These are phyloP conservation scores for Gonatopus flavifemur DNA, from an alignment of 1,140 invertebrate species.

Conservation along the genomic window DNA sequence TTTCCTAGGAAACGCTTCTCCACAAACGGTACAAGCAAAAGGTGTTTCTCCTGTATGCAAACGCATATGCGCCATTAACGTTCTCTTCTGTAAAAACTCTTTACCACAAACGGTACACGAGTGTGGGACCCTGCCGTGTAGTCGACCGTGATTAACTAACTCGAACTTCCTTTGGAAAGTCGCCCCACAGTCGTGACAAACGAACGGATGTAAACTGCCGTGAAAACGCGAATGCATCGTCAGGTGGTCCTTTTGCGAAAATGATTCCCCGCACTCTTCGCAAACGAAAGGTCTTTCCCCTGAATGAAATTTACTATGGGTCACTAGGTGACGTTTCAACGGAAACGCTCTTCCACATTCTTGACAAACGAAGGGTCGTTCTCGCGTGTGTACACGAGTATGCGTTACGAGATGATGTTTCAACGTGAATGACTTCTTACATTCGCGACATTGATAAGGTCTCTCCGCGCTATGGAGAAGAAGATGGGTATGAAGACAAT, in stretches of 20 bases:
- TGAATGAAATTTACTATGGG: conserved; percentile 84
- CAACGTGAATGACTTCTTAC: conserved; percentile 83
- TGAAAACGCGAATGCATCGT: conserved; percentile 82
- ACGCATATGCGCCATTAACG: conserved; percentile 75
- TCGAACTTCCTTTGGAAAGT: conserved; percentile 83
- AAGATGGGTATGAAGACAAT: conserved; percentile 80
- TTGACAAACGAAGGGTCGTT: conserved; percentile 77
- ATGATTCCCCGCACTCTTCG: conserved; percentile 84
- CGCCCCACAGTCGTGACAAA: conserved; percentile 79
- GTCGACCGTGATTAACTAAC: conserved; percentile 77
- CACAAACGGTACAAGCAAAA: conserved; percentile 72
- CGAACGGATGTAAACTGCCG: conserved; percentile 78
- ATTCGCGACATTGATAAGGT: conserved; percentile 80
- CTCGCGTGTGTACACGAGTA: conserved; percentile 71
- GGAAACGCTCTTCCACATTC: conserved; percentile 82
- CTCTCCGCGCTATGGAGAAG: conserved; percentile 77
- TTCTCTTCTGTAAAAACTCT: conserved; percentile 81
- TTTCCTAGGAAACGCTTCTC: conserved; percentile 74
- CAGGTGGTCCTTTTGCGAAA: conserved; percentile 78
- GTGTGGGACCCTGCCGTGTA: conserved; percentile 79
- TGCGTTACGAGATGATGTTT: conserved; percentile 80
- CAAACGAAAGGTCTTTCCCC: conserved; percentile 85
- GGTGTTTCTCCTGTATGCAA: conserved; percentile 65
- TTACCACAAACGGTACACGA: conserved; percentile 79
- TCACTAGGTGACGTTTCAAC: conserved; percentile 78